Evolutionary conservation across 64 coral and sea anemone species (phyloP).

Genomic region (Trachythela sp.): DNA sequence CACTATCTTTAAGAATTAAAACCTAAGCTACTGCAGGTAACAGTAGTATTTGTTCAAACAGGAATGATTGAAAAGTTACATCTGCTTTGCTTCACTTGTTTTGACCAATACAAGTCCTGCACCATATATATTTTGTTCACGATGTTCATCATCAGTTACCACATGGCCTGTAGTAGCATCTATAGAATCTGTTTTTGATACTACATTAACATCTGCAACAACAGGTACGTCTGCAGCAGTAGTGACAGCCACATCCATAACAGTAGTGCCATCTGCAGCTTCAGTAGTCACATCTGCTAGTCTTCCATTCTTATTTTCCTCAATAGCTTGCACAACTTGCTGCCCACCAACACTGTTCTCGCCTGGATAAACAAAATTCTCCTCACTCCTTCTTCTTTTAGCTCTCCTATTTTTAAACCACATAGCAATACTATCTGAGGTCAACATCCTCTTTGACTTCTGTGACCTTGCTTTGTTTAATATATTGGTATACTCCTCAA

Average conservation of each 20-base stretch:
- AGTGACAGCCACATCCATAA: not conserved
- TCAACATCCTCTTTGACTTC: not conserved
- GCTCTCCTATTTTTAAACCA: conserved; percentile 15
- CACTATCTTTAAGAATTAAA: no score
- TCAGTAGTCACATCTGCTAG: not conserved
- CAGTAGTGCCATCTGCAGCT: not conserved
- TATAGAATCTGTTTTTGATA: not conserved
- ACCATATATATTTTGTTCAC: not conserved
- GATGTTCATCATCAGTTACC: not conserved
- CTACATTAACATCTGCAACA: not conserved
- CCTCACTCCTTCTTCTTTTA: not conserved
- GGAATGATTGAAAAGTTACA: not conserved
- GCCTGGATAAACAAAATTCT: not conserved
- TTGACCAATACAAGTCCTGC: not conserved
- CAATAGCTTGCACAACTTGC: not conserved
- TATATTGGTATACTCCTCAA: not conserved
- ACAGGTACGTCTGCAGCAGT: not conserved
- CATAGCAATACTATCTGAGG: not conserved
- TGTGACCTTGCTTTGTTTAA: not conserved
- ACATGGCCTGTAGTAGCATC: not conserved
- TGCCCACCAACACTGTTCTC: not conserved
- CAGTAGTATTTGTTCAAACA: no score
- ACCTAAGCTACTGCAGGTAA: no score
- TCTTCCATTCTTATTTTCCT: not conserved
- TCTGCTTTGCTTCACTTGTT: not conserved